Conservation (phyloP, 2,888 invertebrate genomes). For the Ectemnius lituratus region DNA sequence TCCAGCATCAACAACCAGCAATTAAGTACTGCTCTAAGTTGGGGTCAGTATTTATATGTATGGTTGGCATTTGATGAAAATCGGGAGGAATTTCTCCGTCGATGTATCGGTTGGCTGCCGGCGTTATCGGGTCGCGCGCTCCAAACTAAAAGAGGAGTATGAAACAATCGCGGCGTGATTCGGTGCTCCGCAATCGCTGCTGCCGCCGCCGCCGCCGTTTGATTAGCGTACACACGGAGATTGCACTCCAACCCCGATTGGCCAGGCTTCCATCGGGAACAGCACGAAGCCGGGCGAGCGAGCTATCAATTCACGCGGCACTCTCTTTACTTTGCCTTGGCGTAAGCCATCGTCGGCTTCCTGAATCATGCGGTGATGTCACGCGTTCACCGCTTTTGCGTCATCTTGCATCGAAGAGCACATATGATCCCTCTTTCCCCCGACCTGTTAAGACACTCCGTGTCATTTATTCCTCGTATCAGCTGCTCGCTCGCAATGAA, state of each 20-base stretch:
- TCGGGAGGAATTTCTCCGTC: neutral
- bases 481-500: too few relatives aligned
- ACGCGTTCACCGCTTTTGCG: constrained; percentile 6
- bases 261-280: neutral
- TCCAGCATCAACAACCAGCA: constrained; percentile 36
- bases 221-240: constrained; percentile 13
- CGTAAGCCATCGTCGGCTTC: constrained; percentile 8
- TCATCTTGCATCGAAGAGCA: neutral
- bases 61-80: neutral
- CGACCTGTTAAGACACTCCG: too few relatives aligned
- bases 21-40: constrained; percentile 9
- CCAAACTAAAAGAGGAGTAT: too few relatives aligned
- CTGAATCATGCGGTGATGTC: constrained; percentile 41
- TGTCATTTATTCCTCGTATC: too few relatives aligned
- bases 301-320: too few relatives aligned
- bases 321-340: constrained; percentile 4
- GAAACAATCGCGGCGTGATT: neutral
- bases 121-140: neutral
- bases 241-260: constrained; percentile 34
- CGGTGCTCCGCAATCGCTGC: constrained; percentile 45
- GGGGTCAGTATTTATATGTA: constrained; percentile 32
- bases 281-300: neutral
- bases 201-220: constrained; percentile 65
- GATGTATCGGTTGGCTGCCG: constrained; percentile 18
- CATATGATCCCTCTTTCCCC: too few relatives aligned